Base-by-base conservation (phyloP, 1,140 invertebrate species). In the Eufriesea mexicana region DNA sequence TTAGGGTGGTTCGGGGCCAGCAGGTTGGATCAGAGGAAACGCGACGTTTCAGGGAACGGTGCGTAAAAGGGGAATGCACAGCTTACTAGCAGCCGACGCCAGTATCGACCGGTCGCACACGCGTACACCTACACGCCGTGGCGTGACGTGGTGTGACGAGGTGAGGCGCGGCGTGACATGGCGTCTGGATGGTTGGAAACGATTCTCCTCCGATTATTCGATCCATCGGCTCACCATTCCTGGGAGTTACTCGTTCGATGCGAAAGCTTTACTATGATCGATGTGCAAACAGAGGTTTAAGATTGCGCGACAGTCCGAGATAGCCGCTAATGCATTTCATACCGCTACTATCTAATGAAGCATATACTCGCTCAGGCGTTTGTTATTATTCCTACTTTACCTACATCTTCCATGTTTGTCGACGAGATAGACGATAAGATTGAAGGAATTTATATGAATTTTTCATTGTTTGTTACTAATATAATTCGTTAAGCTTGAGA, bases 21-120 rank as follows among this genome's bases (percentile, higher is more conserved):
- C 20, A 16, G 66, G 64, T 57, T 75, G 62, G 16, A 83, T 83
- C 77, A 72, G 70, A 45, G 54, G 70, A 83, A 86, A 66, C 71
- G 62, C 75, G 74, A 78, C 71, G 61, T 77, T 55, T 70, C 66
- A 76, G 84, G 78, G 82, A 67, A 73, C 62, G 76, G 75, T 84
- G 74, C 77, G 79, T 85, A 76, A 82, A 87, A 83, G 71, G 77
- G 76, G 42, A 84, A 88, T 87, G 73, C 82, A 85, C 72, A 73
- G 84, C 67, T 87, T 89, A 84, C 86, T 79, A 89, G 84, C 79
- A 83, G 73, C 84, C 88, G 84, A 90, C 88, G 86, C 70, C 62
- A 79, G 84, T 90, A 90, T 90, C 89, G 89, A 90, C 84, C 83
- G 80, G 88, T 42, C 80, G 47, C 84, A 55, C 81, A 77, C 83